Evolutionary conservation across 2,797 vertebrate genomes (phyloP).

Genomic region (Centroberyx gerrardi): DNA sequence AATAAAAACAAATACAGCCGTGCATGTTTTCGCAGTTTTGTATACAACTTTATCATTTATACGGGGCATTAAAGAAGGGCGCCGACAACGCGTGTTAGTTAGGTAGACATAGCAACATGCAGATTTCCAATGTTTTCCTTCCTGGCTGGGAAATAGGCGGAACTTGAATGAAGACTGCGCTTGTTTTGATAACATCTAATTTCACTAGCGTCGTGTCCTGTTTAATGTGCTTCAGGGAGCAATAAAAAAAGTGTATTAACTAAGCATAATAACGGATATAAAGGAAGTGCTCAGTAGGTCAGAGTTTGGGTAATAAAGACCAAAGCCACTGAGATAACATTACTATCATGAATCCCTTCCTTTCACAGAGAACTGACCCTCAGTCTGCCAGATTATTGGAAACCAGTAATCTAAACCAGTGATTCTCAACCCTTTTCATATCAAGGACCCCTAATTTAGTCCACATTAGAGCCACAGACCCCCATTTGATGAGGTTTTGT

Average conservation of each 20-base stretch:
- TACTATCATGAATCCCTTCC: not conserved
- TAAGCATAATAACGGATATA: no score
- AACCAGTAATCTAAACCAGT: not conserved
- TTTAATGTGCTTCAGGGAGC: not conserved
- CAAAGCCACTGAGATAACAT: not conserved
- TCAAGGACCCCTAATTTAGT: no score
- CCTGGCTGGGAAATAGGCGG: slow-evolving; percentile 57
- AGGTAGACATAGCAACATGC: slow-evolving; percentile 38
- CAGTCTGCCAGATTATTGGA: not conserved
- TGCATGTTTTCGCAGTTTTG: not conserved
- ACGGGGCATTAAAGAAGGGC: accelerated
- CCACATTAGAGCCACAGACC: no score
- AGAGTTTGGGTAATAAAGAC: not conserved
- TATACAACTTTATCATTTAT: accelerated
- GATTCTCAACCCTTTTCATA: no score
- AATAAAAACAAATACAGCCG: accelerated
- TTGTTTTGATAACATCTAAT: slow-evolving; percentile 46
- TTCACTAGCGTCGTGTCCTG: not conserved
- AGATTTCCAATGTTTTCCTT: slow-evolving; percentile 50
- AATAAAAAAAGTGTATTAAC: no score
- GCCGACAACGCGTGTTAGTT: not conserved
- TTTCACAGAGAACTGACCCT: not conserved
- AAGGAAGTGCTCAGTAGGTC: no score
- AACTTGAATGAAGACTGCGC: slow-evolving; percentile 55
- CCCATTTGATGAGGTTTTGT: no score